Percentiles rank a stretch among this genome's conserved stretches.
Evolutionary conservation across 1,140 invertebrate species (phyloP).

Genomic region (Conus ventricosus): DNA sequence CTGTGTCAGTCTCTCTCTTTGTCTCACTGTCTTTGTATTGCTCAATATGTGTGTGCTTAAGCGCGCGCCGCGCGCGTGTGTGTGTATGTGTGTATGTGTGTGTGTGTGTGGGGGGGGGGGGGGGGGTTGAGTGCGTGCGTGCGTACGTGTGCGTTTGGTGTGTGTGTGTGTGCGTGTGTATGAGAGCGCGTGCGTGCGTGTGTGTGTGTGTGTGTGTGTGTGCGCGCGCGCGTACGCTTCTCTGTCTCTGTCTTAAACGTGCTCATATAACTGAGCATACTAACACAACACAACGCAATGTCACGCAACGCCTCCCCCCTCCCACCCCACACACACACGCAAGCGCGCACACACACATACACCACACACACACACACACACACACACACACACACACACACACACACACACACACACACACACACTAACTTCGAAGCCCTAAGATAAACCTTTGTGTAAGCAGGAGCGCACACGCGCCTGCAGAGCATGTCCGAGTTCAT

Average conservation of each 20-base stretch:
- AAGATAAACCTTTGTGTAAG: not conserved
- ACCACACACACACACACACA: slow-evolving; percentile 4
- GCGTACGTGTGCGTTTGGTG: not conserved
- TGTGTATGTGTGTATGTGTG: too few relatives aligned
- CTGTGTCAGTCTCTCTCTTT: too few relatives aligned
- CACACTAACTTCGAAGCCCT: not conserved
- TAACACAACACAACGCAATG: too few relatives aligned
- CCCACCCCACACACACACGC: not conserved
- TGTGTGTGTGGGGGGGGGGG: too few relatives aligned
- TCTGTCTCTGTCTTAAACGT: too few relatives aligned
- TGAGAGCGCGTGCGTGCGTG: not conserved
- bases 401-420: slow-evolving; percentile 20
- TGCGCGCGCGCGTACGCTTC: not conserved
- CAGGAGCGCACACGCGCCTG: not conserved
- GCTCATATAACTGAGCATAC: too few relatives aligned
- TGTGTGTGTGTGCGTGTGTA: not conserved
- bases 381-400: slow-evolving; percentile 24
- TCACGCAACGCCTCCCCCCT: not conserved
- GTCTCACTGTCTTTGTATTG: too few relatives aligned
- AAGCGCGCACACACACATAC: not conserved
- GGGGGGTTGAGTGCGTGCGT: not conserved
- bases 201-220: not conserved
- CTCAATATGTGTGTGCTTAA: too few relatives aligned
- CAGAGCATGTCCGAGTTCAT: too few relatives aligned
- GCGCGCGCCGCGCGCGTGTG: not conserved